Percentiles rank a stretch among this genome's conserved stretches.
phyloP scores from a whole-genome alignment of 2,888 invertebrate species.

The Noctua comes region DNA sequence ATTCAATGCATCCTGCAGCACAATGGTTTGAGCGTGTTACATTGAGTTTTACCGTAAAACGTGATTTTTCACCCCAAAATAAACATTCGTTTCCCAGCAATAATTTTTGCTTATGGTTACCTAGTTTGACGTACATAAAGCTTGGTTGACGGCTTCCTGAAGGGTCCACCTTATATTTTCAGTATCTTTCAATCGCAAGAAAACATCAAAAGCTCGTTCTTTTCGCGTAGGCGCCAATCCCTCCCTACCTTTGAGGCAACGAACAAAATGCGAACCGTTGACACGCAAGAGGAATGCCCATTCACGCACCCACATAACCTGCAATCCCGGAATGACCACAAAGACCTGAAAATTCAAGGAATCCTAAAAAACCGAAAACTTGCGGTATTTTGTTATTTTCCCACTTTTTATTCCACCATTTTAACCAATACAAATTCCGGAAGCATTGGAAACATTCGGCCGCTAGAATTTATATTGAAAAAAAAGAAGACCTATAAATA shows the following conservation, averaged over 20 bases:
- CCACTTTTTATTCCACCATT: conserved; percentile 75
- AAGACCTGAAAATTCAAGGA: conserved; percentile 42
- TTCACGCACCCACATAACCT: not conserved
- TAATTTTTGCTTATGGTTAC: too few species aligned
- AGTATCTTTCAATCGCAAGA: not conserved
- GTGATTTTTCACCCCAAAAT: too few species aligned
- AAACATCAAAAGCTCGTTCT: not conserved
- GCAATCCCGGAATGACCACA: conserved; percentile 13
- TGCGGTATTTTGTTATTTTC: conserved; percentile 71
- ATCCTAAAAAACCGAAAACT: conserved; percentile 69
- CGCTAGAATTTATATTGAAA: conserved; percentile 81
- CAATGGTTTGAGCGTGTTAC: too few species aligned
- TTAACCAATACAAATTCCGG: conserved; percentile 76
- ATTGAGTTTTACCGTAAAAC: too few species aligned
- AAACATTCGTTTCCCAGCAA: too few species aligned
- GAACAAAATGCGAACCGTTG: conserved; percentile 11
- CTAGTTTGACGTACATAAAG: too few species aligned
- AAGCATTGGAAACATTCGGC: conserved; percentile 71
- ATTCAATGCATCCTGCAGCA: too few species aligned
- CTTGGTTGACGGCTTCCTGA: too few species aligned
- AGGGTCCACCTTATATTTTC: too few species aligned
- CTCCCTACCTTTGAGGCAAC: not conserved
- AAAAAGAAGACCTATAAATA: conserved; percentile 77
- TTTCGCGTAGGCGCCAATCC: conserved; percentile 12
- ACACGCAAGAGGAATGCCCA: conserved; percentile 34